Base-by-base conservation (phyloP, 2,797 vertebrate genomes). In the Oophaga sylvatica region DNA sequence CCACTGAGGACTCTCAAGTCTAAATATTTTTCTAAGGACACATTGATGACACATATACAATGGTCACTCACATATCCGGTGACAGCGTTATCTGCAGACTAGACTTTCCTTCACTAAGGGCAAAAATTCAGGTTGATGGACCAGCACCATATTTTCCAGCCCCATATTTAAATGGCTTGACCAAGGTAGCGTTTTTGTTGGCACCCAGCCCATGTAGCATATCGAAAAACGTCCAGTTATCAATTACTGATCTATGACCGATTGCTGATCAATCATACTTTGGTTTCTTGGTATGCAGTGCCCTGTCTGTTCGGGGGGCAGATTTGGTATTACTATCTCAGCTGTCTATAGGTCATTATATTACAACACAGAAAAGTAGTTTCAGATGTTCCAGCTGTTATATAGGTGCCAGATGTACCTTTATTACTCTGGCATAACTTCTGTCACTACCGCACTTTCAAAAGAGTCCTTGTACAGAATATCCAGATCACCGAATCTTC, bases 301-400 rank as follows among this genome's bases (percentile, higher is more conserved):
- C 22, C 75, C 10, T 26, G 1, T 26, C 45, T 26, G 11, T 45
- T 20, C 35, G 26, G 26, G 26, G 19, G 20, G 41, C 45, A 75
- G 35, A 48, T 12, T n/a, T 26, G 75, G 45, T 81, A 63, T 41
- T 12, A 80, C n/a, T 62, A 41, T 63, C 19, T 80, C 60, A 41
- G 19, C 31, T 63, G 79, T 16, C 79, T 63, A 41, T 22, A 63
- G 45, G 35, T 63, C 53, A 77, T 77, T 63, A 65, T 20, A 81
- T n/a, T 81, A 81, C 60, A n/a, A 9, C 22, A 77, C 75, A 26
- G 13, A 56, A 45, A 67, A 68, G 13, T 67, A 15, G 63, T 48
- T 67, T 81, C 80, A 67, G 79, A 63, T 82, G 63, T 56, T 82
- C 78, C 78, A 62, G 75, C 48, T 53, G 75, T 56, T 77, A 77